Base-by-base conservation (phyloP, 64 coral and sea anemone genomes). In the Dendronephthya gigantea region DNA sequence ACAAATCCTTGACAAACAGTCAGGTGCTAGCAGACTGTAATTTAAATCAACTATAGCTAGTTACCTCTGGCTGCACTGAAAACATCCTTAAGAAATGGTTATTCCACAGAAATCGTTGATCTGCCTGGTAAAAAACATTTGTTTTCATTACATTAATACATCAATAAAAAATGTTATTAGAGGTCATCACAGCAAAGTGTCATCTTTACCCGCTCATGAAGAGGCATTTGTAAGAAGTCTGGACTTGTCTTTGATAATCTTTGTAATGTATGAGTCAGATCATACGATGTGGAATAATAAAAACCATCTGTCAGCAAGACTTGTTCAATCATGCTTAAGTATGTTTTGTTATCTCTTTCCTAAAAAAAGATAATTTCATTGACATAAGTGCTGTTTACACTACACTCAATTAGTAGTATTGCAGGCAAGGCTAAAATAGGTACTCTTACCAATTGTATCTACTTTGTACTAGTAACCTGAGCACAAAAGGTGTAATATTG, bases 81-180 rank as follows among this genome's bases (percentile, higher is more conserved):
- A 98, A 87, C 68, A 90, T 92, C 81, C 89, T 86, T 16, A 98
- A 28, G 40, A 98, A 91, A 66, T 98, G 95, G 81, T 82, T 88
- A 74, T 98, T 98, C 95, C 95, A 98, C 16, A 98, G 87, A 98
- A 98, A 98, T 91, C 95, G 87, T 48, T 92, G 95, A 68, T 98
- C 95, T 87, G 89, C 91, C 91, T 96, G 29, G 58, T 25, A 0
- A 32, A 4, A n/a, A 28, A 84, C n/a, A n/a, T n/a, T n/a, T n/a
- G n/a, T n/a, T n/a, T n/a, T n/a, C n/a, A n/a, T n/a, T n/a, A n/a
- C n/a, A n/a, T n/a, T n/a, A n/a, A n/a, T n/a, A n/a, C n/a, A n/a
- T n/a, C n/a, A n/a, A n/a, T n/a, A n/a, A 36, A 30, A 14, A 50
- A 84, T 7, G 47, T 25, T 48, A 49, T 45, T 55, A 16, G 9